Conservation (phyloP, 2,113 vertebrate species). For the Lucifuga dentata region DNA sequence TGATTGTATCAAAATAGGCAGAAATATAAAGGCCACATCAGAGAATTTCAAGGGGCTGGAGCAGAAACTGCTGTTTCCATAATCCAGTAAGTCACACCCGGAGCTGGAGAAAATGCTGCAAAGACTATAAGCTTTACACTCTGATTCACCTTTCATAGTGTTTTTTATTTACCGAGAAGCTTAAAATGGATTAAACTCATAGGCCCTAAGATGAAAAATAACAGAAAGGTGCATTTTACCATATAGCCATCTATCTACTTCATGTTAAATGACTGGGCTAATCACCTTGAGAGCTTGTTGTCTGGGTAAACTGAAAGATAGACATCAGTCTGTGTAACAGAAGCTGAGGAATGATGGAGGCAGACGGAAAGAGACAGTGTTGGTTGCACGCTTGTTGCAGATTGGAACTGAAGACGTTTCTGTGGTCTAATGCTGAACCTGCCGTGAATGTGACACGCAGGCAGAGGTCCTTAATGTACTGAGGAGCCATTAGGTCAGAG, state of each 20-base stretch:
- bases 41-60: slow-evolving; percentile 61
- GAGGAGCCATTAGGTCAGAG: slow-evolving; percentile 7
- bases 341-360: slow-evolving; percentile 2
- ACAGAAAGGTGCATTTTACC: slow-evolving; percentile 61
- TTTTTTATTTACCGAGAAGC: slow-evolving; percentile 59
- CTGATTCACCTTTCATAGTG: slow-evolving; percentile 74
- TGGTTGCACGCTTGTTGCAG: slow-evolving; percentile 12
- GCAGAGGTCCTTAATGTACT: slow-evolving; percentile 27
- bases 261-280: slow-evolving; percentile 60
- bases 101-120: slow-evolving; percentile 72
- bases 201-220: slow-evolving; percentile 66
- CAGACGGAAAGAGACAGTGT: background rate
- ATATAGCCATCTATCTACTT: slow-evolving; percentile 63
- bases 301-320: slow-evolving; percentile 42
- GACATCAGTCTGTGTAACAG: slow-evolving; percentile 27
- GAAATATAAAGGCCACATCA: slow-evolving; percentile 69
- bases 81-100: slow-evolving; percentile 80
- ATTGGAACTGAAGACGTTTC: slow-evolving; percentile 20
- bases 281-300: slow-evolving; percentile 64
- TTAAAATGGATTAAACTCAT: slow-evolving; percentile 74
- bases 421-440: slow-evolving; percentile 31
- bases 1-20: slow-evolving; percentile 58
- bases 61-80: slow-evolving; percentile 72
- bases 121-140: slow-evolving; percentile 69
- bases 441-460: slow-evolving; percentile 4